Evolutionary conservation across 2,113 vertebrate species (phyloP).

Genomic region (Thalassarche chlororhynchos): DNA sequence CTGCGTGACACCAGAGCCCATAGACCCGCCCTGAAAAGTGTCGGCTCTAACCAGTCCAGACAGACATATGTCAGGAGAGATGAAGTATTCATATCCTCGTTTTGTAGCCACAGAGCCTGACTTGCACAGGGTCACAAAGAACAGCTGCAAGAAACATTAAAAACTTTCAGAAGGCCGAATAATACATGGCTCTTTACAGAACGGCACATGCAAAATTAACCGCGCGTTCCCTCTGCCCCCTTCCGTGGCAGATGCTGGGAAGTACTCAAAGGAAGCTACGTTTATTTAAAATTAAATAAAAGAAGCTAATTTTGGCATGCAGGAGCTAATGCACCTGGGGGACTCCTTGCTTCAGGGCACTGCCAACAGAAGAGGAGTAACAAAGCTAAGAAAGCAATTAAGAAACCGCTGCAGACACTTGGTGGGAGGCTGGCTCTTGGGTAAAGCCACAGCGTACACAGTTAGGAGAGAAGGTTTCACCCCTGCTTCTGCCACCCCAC

Average conservation of each 20-base stretch:
- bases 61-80: background rate
- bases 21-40: fast-evolving
- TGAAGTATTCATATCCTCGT: background rate
- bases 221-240: background rate
- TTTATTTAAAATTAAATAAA: conserved; percentile 58
- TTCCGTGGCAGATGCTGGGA: background rate
- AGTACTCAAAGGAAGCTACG: background rate
- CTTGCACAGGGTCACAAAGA: background rate
- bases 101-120: background rate
- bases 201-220: background rate
- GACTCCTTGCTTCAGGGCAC: conserved; percentile 42
- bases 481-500: background rate
- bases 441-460: fast-evolving
- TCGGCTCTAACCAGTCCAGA: background rate
- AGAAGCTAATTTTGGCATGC: conserved; percentile 38
- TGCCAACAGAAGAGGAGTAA: conserved; percentile 14
- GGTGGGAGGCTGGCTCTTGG: background rate
- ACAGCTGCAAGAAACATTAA: background rate
- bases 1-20: background rate
- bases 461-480: background rate
- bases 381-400: conserved; percentile 48
- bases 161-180: background rate
- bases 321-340: conserved; percentile 10
- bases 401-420: background rate
- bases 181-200: background rate